Conservation (phyloP, 2,113 vertebrate species). For the Phalacrocorax brasilianus region DNA sequence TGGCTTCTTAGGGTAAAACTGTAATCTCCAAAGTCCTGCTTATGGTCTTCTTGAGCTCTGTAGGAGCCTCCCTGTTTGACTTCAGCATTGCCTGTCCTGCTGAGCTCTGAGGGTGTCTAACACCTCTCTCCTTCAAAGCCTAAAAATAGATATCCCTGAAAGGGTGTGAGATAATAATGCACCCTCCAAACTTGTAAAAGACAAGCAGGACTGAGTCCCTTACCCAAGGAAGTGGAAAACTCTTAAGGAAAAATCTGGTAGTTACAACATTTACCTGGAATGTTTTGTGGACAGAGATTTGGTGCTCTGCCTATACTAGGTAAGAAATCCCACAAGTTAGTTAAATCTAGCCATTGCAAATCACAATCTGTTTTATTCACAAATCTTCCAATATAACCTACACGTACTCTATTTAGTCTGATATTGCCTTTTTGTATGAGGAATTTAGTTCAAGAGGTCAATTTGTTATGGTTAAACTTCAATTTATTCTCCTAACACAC, state of each 20-base stretch:
- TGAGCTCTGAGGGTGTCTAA: not conserved
- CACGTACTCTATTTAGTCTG: not conserved
- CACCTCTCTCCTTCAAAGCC: not conserved
- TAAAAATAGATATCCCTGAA: not conserved
- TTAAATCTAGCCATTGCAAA: not conserved
- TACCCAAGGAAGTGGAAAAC: not conserved
- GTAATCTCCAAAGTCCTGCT: not conserved
- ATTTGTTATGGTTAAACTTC: not conserved
- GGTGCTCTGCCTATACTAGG: not conserved
- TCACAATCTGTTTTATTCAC: not conserved
- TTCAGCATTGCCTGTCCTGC: not conserved
- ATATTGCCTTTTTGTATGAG: not conserved
- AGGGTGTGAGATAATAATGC: not conserved
- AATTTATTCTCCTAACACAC: not conserved
- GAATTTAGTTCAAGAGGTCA: not conserved
- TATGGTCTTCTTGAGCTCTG: not conserved
- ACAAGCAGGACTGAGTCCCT: not conserved
- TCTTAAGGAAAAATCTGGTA: not conserved
- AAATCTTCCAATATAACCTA: not conserved
- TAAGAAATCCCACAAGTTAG: not conserved
- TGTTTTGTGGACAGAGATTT: not conserved
- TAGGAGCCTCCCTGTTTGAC: not conserved
- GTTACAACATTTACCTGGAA: not conserved
- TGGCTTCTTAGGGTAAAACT: not conserved
- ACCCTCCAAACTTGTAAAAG: not conserved